Base-by-base conservation (phyloP, 2,797 vertebrate genomes). In the Buphagus erythrorhynchus region DNA sequence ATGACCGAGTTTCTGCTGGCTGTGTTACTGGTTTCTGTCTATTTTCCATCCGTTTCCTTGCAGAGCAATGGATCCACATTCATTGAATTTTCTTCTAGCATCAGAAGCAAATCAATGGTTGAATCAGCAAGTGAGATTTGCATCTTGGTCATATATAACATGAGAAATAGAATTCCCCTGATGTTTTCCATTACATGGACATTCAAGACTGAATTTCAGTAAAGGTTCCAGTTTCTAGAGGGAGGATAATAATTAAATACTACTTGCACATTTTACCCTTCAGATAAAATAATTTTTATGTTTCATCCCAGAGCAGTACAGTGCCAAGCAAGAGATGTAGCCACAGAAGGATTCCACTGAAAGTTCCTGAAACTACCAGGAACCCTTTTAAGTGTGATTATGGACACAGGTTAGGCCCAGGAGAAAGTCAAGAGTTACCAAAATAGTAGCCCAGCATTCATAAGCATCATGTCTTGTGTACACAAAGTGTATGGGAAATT, bases 341-440 rank as follows among this genome's bases (percentile, higher is more conserved):
- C 18, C 33, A 48, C 46, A 46, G 29, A 86, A 18, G 5, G 16
- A 42, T 78, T 92, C 49, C 90, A 89, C 87, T 86, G 76, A 91
- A 89, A 54, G 69, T 67, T 94, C 78, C 57, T 72, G 68, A 90
- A 93, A 65, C 76, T 88, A 63, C 22, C 46, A 92, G 86, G 84
- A 92, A 69, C 80, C 66, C 77, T 89, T 91, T 79, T 74, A 96
- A 95, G 85, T 48, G 65, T 88, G 92, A 38, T 57, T 29, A 45
- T 8, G 19, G 82, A 9, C 31, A 28, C 6, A 16, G 16, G 28
- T 40, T 28, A 83, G 48, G 9, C 10, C 51, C 16, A 76, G 20
- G 8, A 73, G 25, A 15, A 79, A 73, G 57, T 33, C 16, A 57
- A 51, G 43, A 21, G 42, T 59, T 52, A 87, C 24, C 42, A 65